Percentiles rank a stretch among this genome's conserved stretches.
These are phyloP conservation scores for Fissipunctia ypsillon DNA, from an alignment of 2,888 invertebrate species.

Conservation along the genomic window DNA sequence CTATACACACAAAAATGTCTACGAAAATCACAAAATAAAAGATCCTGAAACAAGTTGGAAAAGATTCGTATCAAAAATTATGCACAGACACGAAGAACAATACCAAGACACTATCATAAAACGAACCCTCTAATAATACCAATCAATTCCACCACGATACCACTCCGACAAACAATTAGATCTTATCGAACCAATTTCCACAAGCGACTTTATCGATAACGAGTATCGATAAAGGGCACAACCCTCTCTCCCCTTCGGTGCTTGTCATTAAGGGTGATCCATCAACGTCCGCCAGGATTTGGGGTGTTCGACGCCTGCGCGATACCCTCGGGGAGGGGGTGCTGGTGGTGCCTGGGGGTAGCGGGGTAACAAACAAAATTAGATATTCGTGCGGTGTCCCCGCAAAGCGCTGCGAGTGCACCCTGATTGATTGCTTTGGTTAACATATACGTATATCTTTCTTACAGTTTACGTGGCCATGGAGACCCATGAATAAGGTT, in stretches of 20 bases:
- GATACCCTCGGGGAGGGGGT: constrained; percentile 62
- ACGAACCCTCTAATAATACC: constrained; percentile 68
- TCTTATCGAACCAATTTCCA: constrained; percentile 78
- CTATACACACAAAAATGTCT: not conserved
- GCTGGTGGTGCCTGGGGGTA: constrained; percentile 65
- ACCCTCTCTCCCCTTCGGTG: constrained; percentile 85
- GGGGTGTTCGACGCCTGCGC: constrained; percentile 88
- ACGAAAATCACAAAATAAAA: not conserved
- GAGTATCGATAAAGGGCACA: constrained; percentile 71
- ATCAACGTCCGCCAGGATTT: constrained; percentile 90
- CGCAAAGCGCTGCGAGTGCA: constrained; percentile 85
- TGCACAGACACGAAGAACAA: constrained; percentile 13
- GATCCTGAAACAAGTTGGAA: not conserved
- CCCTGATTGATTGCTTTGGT: constrained; percentile 86
- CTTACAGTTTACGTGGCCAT: constrained; percentile 42
- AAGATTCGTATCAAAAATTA: not conserved
- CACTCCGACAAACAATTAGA: constrained; percentile 73
- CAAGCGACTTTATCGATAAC: constrained; percentile 72
- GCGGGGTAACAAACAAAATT: constrained; percentile 87
- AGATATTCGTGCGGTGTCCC: constrained; percentile 90
- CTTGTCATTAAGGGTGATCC: constrained; percentile 91
- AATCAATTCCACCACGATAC: constrained; percentile 62
- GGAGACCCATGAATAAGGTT: constrained; percentile 40
- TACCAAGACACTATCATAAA: constrained; percentile 35
- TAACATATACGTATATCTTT: constrained; percentile 67